A percentile compares a stretch with the other conserved stretches of the same genome.
These are phyloP conservation scores for Dermochelys coriacea DNA, from an alignment of 2,797 vertebrate genomes.

Conservation along the genomic window DNA sequence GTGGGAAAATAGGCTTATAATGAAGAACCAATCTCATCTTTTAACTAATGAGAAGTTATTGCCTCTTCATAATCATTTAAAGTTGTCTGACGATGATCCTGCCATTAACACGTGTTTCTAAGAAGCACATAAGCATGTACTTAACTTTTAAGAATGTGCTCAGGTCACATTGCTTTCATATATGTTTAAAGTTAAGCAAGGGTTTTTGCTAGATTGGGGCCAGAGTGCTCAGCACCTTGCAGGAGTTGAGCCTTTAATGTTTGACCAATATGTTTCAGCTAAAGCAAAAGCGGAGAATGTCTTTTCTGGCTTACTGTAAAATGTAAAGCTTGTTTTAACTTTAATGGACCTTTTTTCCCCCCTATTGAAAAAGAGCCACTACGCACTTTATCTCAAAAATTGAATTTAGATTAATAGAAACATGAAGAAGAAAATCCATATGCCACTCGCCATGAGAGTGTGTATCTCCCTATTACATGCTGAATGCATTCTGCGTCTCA, in stretches of 20 bases:
- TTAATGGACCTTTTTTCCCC: accelerated
- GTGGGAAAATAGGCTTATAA: too few relatives aligned
- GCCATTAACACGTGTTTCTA: not conserved
- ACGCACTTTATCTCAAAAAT: not conserved
- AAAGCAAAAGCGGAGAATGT: not conserved
- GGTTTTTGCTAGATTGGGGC: not conserved
- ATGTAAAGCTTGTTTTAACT: not conserved
- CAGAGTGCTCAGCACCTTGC: not conserved
- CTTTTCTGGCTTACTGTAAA: not conserved
- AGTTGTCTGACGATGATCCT: not conserved
- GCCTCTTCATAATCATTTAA: too few relatives aligned
- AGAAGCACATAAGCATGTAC: not conserved
- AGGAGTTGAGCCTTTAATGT: not conserved
- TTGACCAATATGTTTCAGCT: not conserved
- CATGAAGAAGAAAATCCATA: not conserved
- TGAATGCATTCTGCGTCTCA: accelerated
- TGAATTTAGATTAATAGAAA: not conserved
- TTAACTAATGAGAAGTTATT: too few relatives aligned
- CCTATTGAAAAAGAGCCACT: not conserved
- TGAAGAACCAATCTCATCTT: too few relatives aligned
- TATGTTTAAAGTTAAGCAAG: not conserved
- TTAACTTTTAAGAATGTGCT: not conserved
- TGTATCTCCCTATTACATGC: not conserved
- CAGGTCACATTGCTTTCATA: not conserved
- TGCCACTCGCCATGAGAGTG: not conserved